Percentiles rank a stretch among this genome's conserved stretches.
These are phyloP conservation scores for Drosophila recens DNA, from an alignment of 2,888 invertebrate genomes.

Conservation along the genomic window DNA sequence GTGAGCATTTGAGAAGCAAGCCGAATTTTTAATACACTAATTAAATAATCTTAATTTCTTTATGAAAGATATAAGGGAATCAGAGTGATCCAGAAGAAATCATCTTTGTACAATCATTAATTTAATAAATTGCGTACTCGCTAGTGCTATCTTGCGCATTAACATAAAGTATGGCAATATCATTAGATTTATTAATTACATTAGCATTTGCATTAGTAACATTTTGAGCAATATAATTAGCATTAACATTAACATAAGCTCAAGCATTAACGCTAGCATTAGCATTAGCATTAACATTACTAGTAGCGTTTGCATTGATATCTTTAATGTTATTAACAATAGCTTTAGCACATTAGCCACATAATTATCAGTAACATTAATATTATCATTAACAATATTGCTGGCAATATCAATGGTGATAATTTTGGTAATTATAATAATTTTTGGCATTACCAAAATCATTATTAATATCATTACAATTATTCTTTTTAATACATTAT, in stretches of 20 bases:
- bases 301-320: neutral
- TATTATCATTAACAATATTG: neutral
- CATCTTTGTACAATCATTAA: neutral
- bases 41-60: neutral
- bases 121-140: neutral
- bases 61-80: no score
- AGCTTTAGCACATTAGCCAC: neutral
- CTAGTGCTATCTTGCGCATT: neutral
- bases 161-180: neutral
- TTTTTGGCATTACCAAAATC: no score
- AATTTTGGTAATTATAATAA: no score
- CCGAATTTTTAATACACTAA: slow-evolving; percentile 29
- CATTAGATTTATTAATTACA: neutral
- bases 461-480: no score
- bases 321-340: neutral
- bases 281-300: neutral
- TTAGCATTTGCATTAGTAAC: neutral
- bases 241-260: neutral
- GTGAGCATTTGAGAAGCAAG: neutral
- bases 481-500: no score
- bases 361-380: neutral
- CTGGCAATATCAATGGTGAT: neutral
- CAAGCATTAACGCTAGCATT: neutral
- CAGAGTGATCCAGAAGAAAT: neutral
- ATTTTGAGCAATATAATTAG: neutral